Conservation (phyloP, 2,113 vertebrate species). For the Lycocorax pyrrhopterus region DNA sequence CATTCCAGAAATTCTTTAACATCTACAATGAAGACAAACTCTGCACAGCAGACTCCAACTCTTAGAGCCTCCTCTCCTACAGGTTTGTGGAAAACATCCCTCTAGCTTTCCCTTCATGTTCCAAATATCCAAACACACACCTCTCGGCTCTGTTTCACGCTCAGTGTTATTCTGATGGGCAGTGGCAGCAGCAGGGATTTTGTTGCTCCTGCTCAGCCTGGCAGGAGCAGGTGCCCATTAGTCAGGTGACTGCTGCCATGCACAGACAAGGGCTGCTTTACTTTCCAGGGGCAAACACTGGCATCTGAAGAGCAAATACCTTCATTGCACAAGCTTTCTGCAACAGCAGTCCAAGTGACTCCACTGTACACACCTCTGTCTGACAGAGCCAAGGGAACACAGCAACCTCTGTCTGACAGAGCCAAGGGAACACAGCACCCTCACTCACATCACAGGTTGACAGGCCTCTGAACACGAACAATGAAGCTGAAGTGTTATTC, state of each 20-base stretch:
- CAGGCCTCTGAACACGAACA: not conserved
- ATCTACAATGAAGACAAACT: not conserved
- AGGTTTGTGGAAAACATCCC: not conserved
- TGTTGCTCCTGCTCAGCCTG: not conserved
- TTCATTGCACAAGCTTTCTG: not conserved
- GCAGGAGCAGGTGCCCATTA: rapidly evolving
- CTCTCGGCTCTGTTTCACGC: not conserved
- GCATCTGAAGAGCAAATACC: not conserved
- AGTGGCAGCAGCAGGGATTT: not conserved
- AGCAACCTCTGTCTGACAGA: not conserved
- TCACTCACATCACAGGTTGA: not conserved
- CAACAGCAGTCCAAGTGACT: not conserved
- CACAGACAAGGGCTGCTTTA: not conserved
- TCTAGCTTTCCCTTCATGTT: not conserved
- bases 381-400: not conserved
- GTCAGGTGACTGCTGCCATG: not conserved
- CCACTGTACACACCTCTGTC: not conserved
- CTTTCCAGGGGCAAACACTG: not conserved
- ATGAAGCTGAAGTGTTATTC: not conserved
- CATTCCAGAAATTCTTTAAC: not conserved
- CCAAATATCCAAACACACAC: not conserved
- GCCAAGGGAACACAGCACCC: not conserved
- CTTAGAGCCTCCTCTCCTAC: not conserved
- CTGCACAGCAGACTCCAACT: not conserved
- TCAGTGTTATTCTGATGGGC: not conserved